phyloP scores from a whole-genome alignment of 2,888 invertebrate genomes.

The Drosophila nr. perissopoda region DNA sequence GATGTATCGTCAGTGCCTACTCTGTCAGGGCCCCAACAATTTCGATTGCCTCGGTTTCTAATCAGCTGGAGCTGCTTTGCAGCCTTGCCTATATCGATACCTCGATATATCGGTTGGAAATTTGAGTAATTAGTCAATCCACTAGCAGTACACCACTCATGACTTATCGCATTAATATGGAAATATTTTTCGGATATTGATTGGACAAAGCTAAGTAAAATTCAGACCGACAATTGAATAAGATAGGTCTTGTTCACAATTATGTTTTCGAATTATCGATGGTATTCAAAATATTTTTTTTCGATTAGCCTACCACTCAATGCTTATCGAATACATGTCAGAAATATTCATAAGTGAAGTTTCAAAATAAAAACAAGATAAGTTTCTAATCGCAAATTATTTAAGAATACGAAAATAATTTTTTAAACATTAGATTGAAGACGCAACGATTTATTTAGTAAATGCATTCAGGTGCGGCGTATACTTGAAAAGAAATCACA shows the following conservation, averaged over 20 bases:
- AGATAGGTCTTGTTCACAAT: not conserved
- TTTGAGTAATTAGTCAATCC: not conserved
- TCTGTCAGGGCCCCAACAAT: constrained; percentile 32
- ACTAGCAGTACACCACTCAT: not conserved
- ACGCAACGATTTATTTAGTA: constrained; percentile 27
- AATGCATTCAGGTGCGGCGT: constrained; percentile 43
- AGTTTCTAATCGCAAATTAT: not conserved
- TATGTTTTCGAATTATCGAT: not conserved
- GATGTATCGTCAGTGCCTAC: constrained; percentile 37
- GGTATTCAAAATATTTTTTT: not conserved
- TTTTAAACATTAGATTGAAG: not conserved
- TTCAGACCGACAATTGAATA: not conserved
- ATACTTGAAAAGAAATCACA: constrained; percentile 46
- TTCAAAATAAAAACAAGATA: not conserved
- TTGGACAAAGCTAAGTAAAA: not conserved
- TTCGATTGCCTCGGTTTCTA: constrained; percentile 27
- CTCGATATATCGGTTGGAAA: not conserved
- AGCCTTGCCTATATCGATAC: constrained; percentile 17
- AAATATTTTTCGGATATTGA: not conserved
- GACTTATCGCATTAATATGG: not conserved
- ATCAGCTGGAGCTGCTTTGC: constrained; percentile 38
- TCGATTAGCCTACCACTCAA: not conserved
- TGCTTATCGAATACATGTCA: not conserved
- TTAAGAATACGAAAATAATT: not conserved
- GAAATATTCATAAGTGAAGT: not conserved